Conservation (phyloP, 2,797 vertebrate genomes). For the Leucoraja ocellata region DNA sequence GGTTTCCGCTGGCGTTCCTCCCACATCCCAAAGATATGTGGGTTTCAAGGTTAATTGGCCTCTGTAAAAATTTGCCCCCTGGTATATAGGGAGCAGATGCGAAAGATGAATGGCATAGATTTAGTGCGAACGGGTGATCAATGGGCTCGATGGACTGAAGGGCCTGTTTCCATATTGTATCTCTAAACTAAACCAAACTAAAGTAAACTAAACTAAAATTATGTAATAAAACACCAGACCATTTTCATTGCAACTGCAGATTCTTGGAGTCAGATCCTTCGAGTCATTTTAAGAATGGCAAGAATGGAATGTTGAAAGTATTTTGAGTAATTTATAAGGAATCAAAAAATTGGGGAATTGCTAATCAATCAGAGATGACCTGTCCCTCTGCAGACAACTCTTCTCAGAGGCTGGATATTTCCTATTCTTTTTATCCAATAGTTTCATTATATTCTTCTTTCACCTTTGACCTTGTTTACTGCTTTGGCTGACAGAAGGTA, state of each 20-base stretch:
- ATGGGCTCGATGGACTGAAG: no score
- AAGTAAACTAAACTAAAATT: no score
- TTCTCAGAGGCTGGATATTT: constrained; percentile 20
- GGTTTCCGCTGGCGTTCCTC: no score
- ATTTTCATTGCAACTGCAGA: neutral
- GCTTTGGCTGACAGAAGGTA: constrained; percentile 38
- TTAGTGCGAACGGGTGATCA: no score
- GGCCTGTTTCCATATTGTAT: no score
- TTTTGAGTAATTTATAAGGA: neutral
- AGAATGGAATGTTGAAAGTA: neutral
- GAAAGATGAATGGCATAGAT: no score
- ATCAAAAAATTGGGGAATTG: constrained; percentile 1
- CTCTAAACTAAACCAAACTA: no score
- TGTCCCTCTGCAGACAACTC: constrained; percentile 2
- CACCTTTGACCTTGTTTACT: constrained; percentile 38
- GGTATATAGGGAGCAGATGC: no score
- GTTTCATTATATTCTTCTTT: constrained; percentile 33
- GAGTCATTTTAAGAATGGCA: neutral
- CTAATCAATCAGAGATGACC: neutral
- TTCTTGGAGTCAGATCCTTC: neutral
- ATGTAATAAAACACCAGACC: neutral
- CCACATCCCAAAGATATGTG: no score
- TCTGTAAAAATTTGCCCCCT: no score
- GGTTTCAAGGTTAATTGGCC: no score
- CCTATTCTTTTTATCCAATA: constrained; percentile 34